These are phyloP conservation scores for Poeciliopsis occidentalis DNA, from an alignment of 2,113 vertebrate genomes.

Conservation along the genomic window DNA sequence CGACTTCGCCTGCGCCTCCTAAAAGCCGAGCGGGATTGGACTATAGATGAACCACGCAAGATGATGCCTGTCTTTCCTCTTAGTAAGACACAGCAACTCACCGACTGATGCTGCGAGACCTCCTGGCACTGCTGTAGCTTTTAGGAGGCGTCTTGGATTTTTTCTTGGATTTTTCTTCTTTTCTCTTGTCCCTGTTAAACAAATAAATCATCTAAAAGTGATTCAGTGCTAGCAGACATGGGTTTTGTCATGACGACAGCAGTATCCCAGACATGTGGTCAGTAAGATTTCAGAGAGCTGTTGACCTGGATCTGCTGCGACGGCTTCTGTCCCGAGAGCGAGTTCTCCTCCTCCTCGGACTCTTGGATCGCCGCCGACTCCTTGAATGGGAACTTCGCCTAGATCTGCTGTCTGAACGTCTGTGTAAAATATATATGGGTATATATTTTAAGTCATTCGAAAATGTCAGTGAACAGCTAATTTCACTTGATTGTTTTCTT, in stretches of 20 bases:
- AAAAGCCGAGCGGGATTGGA: neutral
- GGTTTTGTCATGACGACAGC: neutral
- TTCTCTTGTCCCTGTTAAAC: slow-evolving; percentile 89
- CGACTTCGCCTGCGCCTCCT: slow-evolving; percentile 88
- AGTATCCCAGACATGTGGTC: neutral
- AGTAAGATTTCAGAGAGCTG: neutral
- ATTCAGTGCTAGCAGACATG: neutral
- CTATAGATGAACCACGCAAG: neutral
- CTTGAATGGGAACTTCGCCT: slow-evolving; percentile 92
- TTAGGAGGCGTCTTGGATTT: slow-evolving; percentile 98
- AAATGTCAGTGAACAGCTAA: neutral
- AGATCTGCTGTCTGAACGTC: slow-evolving; percentile 92
- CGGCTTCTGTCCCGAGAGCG: slow-evolving; percentile 90
- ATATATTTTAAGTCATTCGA: neutral
- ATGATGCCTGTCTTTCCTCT: neutral
- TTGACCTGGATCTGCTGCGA: slow-evolving; percentile 89
- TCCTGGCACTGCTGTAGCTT: slow-evolving; percentile 95
- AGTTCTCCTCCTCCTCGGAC: slow-evolving; percentile 88
- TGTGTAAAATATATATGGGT: slow-evolving; percentile 43
- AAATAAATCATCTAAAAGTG: neutral
- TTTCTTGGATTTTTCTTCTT: slow-evolving; percentile 96
- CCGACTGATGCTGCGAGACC: slow-evolving; percentile 94
- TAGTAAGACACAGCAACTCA: slow-evolving; percentile 46
- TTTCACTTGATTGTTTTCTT: neutral
- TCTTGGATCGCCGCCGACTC: slow-evolving; percentile 92